phyloP scores from a whole-genome alignment of 2,797 vertebrate genomes.

The Lutjanus campechanus region DNA sequence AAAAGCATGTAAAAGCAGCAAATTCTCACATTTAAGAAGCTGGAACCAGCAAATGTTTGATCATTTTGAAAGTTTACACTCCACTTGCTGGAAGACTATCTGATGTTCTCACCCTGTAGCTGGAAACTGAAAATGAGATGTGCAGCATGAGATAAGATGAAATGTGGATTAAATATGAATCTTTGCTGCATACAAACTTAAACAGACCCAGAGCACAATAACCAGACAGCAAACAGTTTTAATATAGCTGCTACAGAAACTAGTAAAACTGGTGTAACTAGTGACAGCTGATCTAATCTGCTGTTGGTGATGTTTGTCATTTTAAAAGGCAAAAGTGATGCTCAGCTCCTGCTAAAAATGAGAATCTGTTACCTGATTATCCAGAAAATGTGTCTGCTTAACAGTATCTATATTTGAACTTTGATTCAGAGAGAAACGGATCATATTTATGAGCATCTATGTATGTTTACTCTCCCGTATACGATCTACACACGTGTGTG shows the following conservation, averaged over 20 bases:
- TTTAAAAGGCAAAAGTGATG: background rate
- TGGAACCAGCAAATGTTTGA: too few relatives aligned
- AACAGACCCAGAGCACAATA: background rate
- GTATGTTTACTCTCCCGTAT: background rate
- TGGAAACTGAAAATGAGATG: background rate
- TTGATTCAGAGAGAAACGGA: background rate
- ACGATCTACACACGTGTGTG: slow-evolving; percentile 14
- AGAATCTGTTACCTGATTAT: background rate
- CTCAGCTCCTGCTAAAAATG: background rate
- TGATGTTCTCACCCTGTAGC: too few relatives aligned
- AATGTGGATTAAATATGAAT: background rate
- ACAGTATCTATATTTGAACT: background rate
- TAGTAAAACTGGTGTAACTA: background rate
- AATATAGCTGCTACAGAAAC: background rate
- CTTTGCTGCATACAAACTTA: background rate
- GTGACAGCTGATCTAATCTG: background rate
- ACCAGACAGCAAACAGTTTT: background rate
- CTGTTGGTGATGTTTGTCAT: background rate
- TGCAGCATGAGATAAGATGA: too few relatives aligned
- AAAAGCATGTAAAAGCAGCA: too few relatives aligned
- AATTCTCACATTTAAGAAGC: too few relatives aligned
- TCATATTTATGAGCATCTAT: slow-evolving; percentile 3
- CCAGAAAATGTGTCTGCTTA: background rate
- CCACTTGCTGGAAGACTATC: too few relatives aligned
- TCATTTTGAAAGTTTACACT: background rate